These are phyloP conservation scores for Punctoribates punctum DNA, from an alignment of 2,888 invertebrate genomes.

Conservation along the genomic window DNA sequence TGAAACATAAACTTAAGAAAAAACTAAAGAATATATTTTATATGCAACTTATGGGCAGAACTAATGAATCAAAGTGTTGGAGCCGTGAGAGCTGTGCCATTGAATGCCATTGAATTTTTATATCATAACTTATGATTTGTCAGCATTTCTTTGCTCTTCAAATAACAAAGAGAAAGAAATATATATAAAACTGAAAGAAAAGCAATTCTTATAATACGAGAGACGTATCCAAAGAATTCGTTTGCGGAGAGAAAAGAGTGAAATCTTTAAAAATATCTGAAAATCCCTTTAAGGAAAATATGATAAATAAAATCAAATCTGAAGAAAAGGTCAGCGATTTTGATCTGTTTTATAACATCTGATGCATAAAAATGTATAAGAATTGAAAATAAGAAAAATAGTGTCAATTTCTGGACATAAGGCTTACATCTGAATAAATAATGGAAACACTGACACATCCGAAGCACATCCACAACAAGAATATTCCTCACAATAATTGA, in stretches of 20 bases:
- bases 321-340: conserved; percentile 13
- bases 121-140: conserved; percentile 34
- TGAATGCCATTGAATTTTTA: conserved; percentile 33
- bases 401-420: neutral
- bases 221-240: neutral
- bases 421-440: neutral
- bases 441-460: too few species aligned
- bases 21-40: conserved; percentile 26
- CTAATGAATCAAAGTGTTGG: conserved; percentile 34
- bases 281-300: conserved; percentile 32
- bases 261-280: conserved; percentile 11
- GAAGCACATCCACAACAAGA: too few species aligned
- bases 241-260: neutral
- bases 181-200: conserved; percentile 11
- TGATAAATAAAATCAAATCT: conserved; percentile 21
- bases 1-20: neutral
- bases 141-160: conserved; percentile 17
- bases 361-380: neutral
- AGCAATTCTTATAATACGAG: conserved; percentile 3
- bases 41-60: conserved; percentile 30
- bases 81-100: conserved; percentile 4
- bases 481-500: too few species aligned
- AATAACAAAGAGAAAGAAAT: neutral
- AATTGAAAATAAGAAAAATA: neutral
- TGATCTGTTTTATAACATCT: neutral